Evolutionary conservation across 2,888 invertebrate genomes (phyloP).

Genomic region (Drosophila eohydei): DNA sequence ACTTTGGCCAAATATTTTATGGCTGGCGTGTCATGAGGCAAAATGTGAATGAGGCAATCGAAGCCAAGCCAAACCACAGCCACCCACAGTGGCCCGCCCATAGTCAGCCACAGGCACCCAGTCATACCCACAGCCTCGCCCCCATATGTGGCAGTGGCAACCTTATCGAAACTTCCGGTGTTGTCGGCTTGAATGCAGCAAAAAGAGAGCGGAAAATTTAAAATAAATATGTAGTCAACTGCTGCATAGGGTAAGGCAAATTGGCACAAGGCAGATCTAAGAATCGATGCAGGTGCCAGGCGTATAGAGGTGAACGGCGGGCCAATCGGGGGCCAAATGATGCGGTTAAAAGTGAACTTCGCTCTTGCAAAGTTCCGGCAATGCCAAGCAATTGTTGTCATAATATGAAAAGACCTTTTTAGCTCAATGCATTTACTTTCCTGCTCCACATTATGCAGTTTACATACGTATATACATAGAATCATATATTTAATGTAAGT

Average conservation of each 20-base stretch:
- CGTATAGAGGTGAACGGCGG: background rate
- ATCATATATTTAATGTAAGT: background rate
- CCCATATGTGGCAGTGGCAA: conserved; percentile 27
- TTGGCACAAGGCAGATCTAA: conserved; percentile 33
- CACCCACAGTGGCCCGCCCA: background rate
- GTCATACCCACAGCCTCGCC: background rate
- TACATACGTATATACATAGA: background rate
- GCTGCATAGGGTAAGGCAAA: conserved; percentile 36
- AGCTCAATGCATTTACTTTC: conserved; percentile 11
- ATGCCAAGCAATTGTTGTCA: conserved; percentile 32
- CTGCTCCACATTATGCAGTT: conserved; percentile 6
- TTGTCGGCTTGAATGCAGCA: conserved; percentile 53
- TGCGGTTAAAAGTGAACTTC: conserved; percentile 49
- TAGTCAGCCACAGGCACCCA: conserved; percentile 1
- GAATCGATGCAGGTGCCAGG: conserved; percentile 7
- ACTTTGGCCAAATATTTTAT: conserved; percentile 74
- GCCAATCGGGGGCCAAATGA: conserved; percentile 42
- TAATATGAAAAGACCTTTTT: conserved; percentile 28
- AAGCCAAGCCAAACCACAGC: conserved; percentile 19
- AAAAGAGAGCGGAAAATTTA: conserved; percentile 66
- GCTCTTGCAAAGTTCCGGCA: conserved; percentile 34
- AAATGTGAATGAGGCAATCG: conserved; percentile 48
- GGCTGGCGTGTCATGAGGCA: conserved; percentile 56
- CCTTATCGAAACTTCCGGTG: conserved; percentile 73
- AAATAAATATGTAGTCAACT: conserved; percentile 69